Percentiles rank a stretch among this genome's conserved stretches.
Evolutionary conservation across 1,140 invertebrate species (phyloP).

Genomic region (Anastatus disparis): DNA sequence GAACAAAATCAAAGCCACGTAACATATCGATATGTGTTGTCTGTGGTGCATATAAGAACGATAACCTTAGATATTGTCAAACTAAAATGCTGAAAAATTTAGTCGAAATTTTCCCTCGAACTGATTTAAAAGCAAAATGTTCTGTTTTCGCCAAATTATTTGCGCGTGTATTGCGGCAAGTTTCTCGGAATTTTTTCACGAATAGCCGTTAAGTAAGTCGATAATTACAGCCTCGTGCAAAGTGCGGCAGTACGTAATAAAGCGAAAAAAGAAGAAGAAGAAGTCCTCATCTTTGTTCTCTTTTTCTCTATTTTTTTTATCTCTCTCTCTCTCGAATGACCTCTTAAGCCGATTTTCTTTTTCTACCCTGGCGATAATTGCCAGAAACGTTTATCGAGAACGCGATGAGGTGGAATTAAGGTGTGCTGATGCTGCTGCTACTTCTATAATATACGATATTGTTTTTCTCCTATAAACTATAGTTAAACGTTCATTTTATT

Average conservation of each 20-base stretch:
- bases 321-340: slow-evolving; percentile 17
- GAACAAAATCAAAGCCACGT: no score
- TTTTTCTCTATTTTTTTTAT: background rate
- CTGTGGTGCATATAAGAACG: no score
- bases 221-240: slow-evolving; percentile 12
- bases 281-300: background rate
- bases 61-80: no score
- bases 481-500: slow-evolving; percentile 21
- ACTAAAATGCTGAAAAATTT: no score
- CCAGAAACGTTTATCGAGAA: slow-evolving; percentile 15
- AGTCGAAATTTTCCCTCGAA: no score
- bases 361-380: slow-evolving; percentile 27
- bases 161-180: no score
- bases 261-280: slow-evolving; percentile 19
- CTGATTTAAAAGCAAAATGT: no score
- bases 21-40: no score
- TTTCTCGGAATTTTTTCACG: slow-evolving; percentile 32
- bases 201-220: slow-evolving; percentile 34
- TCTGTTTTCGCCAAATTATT: no score
- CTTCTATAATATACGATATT: no score
- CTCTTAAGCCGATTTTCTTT: slow-evolving; percentile 18
- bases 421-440: background rate
- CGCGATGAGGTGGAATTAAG: background rate
- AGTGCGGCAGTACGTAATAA: slow-evolving; percentile 1
- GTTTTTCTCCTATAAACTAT: no score